Conservation (phyloP, 2,888 invertebrate species). For the Buathra laborator region DNA sequence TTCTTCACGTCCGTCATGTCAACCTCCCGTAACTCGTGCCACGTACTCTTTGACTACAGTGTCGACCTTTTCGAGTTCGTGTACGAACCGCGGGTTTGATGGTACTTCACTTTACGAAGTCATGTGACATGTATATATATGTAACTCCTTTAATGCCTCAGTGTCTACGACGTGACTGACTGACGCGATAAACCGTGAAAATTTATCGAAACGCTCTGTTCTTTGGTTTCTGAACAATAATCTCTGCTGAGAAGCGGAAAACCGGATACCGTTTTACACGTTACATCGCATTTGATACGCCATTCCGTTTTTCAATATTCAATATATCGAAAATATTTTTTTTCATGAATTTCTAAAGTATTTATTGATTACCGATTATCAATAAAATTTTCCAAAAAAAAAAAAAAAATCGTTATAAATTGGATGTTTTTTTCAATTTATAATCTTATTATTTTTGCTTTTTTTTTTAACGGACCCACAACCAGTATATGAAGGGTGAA, state of each 20-base stretch:
- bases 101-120: conserved; percentile 17
- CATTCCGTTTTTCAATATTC: no score
- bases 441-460: no score
- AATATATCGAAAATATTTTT: no score
- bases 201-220: not conserved
- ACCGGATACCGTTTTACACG: no score
- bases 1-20: conserved; percentile 55
- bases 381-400: no score
- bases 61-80: not conserved
- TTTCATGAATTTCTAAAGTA: no score
- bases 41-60: not conserved
- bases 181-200: conserved; percentile 7
- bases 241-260: no score
- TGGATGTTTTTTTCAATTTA: no score
- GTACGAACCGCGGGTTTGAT: conserved; percentile 13
- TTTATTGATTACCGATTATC: no score
- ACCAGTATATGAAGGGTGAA: not conserved
- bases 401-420: no score
- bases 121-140: not conserved
- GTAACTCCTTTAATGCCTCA: not conserved
- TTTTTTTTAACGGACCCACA: no score
- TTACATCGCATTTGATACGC: no score
- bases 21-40: conserved; percentile 13
- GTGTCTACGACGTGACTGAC: conserved; percentile 4
- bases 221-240: not conserved